phyloP scores from a whole-genome alignment of 37 sponge, comb jelly and placozoan genomes.

The Axinella damicornis region DNA sequence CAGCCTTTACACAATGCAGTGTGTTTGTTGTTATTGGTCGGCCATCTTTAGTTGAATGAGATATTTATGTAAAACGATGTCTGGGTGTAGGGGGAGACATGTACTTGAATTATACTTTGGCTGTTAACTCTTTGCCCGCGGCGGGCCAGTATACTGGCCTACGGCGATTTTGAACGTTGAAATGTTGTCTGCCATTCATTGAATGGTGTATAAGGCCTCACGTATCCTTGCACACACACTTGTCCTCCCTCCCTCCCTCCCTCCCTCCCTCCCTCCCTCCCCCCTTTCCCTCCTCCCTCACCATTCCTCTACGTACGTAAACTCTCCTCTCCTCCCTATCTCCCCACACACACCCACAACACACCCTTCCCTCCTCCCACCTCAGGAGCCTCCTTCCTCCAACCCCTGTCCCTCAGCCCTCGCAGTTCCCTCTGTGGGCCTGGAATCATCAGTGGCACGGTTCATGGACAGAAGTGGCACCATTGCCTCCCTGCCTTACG shows the following conservation, averaged over 20 bases:
- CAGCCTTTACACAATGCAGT: background rate
- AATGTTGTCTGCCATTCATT: no score
- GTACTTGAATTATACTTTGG: no score
- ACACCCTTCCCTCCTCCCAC: background rate
- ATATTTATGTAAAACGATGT: no score
- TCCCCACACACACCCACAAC: background rate
- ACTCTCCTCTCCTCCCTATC: no score
- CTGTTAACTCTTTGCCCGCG: no score
- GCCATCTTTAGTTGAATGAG: no score
- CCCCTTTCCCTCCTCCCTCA: background rate
- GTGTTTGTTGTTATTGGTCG: background rate
- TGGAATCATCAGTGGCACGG: conserved; percentile 20
- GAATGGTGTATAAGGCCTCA: no score
- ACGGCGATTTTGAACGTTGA: no score
- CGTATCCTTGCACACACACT: no score
- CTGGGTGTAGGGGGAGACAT: no score
- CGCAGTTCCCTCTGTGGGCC: conserved; percentile 1
- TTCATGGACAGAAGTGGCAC: conserved; percentile 77
- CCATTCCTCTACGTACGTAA: no score
- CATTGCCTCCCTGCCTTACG: conserved; percentile 66
- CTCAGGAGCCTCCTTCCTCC: conserved; percentile 59
- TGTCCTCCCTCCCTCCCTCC: background rate
- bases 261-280: background rate
- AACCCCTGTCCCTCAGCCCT: conserved; percentile 68
- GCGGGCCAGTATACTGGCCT: no score